Conservation (phyloP, 2,888 invertebrate genomes). For the Pseudococcus viburni region DNA sequence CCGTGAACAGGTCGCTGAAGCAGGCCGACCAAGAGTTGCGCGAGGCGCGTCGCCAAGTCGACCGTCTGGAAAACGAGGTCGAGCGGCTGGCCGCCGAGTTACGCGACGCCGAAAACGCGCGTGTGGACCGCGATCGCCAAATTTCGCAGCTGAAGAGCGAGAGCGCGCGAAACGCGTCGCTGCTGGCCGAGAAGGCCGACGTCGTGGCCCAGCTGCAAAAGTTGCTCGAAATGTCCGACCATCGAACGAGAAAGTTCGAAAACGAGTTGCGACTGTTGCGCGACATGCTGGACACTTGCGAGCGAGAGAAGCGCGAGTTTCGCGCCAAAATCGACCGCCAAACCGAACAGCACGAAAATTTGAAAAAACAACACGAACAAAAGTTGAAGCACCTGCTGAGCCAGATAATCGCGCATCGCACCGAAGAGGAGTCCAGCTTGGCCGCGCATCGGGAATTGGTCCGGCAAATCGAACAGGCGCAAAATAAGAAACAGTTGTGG, state of each 20-base stretch:
- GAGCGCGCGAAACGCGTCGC: slow-evolving; percentile 56
- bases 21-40: slow-evolving; percentile 68
- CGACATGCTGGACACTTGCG: slow-evolving; percentile 44
- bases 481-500: slow-evolving; percentile 53
- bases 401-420: slow-evolving; percentile 58
- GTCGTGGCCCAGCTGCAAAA: slow-evolving; percentile 54
- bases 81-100: slow-evolving; percentile 41
- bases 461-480: slow-evolving; percentile 58
- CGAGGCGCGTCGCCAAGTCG: slow-evolving; percentile 68
- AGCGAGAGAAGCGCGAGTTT: slow-evolving; percentile 49
- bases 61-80: slow-evolving; percentile 59
- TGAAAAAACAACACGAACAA: slow-evolving; percentile 59
- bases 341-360: slow-evolving; percentile 56
- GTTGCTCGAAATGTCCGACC: slow-evolving; percentile 27
- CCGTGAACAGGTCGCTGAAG: slow-evolving; percentile 28
- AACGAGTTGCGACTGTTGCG: slow-evolving; percentile 63
- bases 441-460: slow-evolving; percentile 47
- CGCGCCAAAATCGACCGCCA: slow-evolving; percentile 53
- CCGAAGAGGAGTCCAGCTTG: slow-evolving; percentile 61
- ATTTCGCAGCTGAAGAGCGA: slow-evolving; percentile 66
- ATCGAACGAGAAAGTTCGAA: slow-evolving; percentile 55
- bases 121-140: background rate
- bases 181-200: slow-evolving; percentile 70
- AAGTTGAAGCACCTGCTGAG: slow-evolving; percentile 62
- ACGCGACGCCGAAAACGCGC: slow-evolving; percentile 63